Evolutionary conservation across 2,888 invertebrate genomes (phyloP).

Genomic region (Mimas tiliae): DNA sequence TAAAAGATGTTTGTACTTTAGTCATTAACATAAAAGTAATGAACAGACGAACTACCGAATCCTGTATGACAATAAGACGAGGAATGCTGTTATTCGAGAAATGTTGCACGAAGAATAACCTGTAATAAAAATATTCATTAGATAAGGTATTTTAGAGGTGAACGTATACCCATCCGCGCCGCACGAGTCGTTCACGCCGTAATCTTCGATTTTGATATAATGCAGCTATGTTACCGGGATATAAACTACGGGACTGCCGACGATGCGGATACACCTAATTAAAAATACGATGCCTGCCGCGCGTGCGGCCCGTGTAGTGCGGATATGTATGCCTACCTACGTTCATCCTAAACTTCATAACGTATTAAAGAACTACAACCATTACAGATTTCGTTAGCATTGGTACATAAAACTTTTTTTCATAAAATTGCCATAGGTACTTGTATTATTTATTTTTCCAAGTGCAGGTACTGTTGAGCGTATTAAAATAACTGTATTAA

Average conservation of each 20-base stretch:
- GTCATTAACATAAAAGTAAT: conserved; percentile 17
- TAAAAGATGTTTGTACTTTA: conserved; percentile 50
- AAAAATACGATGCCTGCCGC: too few species aligned
- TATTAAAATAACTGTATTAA: conserved; percentile 1
- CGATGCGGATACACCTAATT: too few species aligned
- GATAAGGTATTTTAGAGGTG: background rate
- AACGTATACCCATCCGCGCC: too few species aligned
- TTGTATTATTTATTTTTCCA: background rate
- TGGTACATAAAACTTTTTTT: background rate
- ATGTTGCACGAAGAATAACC: conserved; percentile 53
- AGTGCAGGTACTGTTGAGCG: background rate
- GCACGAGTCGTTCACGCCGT: too few species aligned
- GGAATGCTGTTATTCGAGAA: conserved; percentile 59
- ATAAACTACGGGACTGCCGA: too few species aligned
- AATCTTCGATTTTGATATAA: too few species aligned
- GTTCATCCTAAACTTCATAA: too few species aligned
- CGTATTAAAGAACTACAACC: too few species aligned
- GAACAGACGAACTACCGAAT: conserved; percentile 67
- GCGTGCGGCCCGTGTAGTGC: too few species aligned
- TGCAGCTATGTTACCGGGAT: too few species aligned
- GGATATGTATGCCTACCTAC: too few species aligned
- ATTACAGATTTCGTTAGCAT: too few species aligned
- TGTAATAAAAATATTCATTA: conserved; percentile 58
- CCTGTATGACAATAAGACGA: conserved; percentile 62
- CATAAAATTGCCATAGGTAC: background rate